Percentiles rank a stretch among this genome's conserved stretches.
phyloP scores from a whole-genome alignment of 2,113 vertebrate genomes.

The Mellivora capensis region DNA sequence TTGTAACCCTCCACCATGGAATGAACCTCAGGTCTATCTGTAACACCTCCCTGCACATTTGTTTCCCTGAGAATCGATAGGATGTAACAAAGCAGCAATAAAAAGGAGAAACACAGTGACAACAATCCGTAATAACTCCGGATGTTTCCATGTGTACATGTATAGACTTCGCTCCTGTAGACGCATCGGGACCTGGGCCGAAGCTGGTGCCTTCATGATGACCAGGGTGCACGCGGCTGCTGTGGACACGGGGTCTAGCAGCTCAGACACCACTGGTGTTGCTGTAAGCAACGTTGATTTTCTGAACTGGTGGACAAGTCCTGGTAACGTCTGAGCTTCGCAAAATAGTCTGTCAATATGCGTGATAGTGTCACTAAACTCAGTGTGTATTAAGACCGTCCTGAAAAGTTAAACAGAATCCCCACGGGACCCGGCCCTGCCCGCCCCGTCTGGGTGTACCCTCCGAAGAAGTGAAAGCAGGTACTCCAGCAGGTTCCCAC shows the following conservation, averaged over 20 bases:
- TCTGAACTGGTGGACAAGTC: not conserved
- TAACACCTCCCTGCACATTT: not conserved
- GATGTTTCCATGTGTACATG: accelerated
- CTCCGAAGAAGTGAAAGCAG: not conserved
- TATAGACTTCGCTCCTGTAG: not conserved
- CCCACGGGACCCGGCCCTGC: not conserved
- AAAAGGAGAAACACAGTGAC: not conserved
- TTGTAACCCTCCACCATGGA: not conserved
- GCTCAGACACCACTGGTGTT: not conserved
- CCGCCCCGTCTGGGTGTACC: too few relatives aligned
- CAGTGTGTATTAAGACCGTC: not conserved
- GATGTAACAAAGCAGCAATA: not conserved
- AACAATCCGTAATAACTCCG: accelerated
- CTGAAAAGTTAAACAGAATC: not conserved
- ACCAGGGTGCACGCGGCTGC: too few relatives aligned
- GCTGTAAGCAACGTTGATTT: accelerated
- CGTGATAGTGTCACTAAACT: too few relatives aligned
- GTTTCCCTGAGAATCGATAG: not conserved
- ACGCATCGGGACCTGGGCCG: not conserved
- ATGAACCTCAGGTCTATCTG: not conserved
- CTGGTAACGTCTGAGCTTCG: not conserved
- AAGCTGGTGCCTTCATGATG: too few relatives aligned
- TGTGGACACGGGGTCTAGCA: too few relatives aligned
- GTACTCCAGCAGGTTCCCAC: not conserved
- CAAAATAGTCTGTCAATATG: not conserved